Conservation (phyloP, 2,113 vertebrate genomes). For the Alethe castanea region DNA sequence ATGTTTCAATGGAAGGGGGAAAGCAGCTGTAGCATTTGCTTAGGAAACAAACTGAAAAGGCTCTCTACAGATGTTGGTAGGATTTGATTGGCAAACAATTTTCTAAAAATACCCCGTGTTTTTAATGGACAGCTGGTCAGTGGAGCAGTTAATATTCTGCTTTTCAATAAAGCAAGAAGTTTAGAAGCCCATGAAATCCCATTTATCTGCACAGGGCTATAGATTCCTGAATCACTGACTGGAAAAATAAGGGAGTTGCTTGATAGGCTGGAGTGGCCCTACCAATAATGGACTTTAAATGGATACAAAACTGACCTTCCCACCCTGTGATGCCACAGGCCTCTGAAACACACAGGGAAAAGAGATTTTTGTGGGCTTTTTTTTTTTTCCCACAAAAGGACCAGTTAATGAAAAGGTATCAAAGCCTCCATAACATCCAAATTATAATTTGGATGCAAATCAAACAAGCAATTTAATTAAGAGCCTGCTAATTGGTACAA, state of each 20-base stretch:
- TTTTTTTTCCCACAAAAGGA: not conserved
- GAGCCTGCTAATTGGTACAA: conserved; percentile 47
- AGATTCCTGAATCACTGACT: conserved; percentile 53
- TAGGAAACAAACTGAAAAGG: conserved; percentile 29
- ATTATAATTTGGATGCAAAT: conserved; percentile 66
- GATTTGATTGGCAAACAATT: conserved; percentile 58
- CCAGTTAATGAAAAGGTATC: conserved; percentile 31
- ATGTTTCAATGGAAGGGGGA: not conserved
- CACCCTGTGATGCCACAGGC: conserved; percentile 2
- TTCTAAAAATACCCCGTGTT: conserved; percentile 51
- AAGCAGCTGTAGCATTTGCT: conserved; percentile 37
- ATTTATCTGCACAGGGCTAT: conserved; percentile 53
- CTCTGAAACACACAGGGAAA: not conserved
- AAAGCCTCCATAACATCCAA: conserved; percentile 34
- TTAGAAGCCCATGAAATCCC: conserved; percentile 59
- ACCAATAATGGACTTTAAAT: conserved; percentile 28
- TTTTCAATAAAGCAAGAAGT: conserved; percentile 69
- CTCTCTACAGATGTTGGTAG: conserved; percentile 18
- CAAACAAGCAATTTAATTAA: conserved; percentile 70
- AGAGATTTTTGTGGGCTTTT: not conserved
- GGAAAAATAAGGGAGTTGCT: conserved; percentile 48
- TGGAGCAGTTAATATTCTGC: conserved; percentile 65
- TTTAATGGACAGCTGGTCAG: conserved; percentile 57
- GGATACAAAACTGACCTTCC: conserved; percentile 40
- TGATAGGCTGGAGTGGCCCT: conserved; percentile 21